Conservation (phyloP, 2,113 vertebrate species). For the Hippolais icterina region DNA sequence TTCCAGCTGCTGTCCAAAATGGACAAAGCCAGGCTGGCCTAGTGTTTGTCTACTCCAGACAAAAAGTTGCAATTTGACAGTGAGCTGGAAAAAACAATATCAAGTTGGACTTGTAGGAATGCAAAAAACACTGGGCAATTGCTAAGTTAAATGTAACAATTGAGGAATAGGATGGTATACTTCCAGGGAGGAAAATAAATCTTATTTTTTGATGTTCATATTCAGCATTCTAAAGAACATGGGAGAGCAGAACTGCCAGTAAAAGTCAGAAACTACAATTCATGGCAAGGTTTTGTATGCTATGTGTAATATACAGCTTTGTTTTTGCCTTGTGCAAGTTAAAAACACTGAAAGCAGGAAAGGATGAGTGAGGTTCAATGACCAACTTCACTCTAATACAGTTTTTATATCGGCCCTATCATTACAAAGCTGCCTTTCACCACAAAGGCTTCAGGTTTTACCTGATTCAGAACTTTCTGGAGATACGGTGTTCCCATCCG, state of each 20-base stretch:
- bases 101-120: not conserved
- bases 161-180: not conserved
- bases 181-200: not conserved
- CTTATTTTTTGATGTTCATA: not conserved
- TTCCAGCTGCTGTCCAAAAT: not conserved
- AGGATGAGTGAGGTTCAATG: not conserved
- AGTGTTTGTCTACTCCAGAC: not conserved
- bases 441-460: constrained; percentile 34
- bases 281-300: not conserved
- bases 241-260: not conserved
- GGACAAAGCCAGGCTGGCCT: not conserved
- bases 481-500: constrained; percentile 95
- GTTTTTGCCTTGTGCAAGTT: not conserved
- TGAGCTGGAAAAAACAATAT: not conserved
- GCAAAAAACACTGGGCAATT: not conserved
- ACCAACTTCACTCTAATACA: not conserved
- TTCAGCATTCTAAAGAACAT: not conserved
- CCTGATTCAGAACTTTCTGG: constrained; percentile 96
- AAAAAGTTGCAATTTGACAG: not conserved
- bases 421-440: not conserved
- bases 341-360: not conserved
- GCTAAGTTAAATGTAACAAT: not conserved
- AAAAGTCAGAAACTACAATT: not conserved
- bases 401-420: not conserved
- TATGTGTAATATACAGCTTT: not conserved